Percentiles rank a stretch among this genome's conserved stretches.
Conservation (phyloP, 2,888 invertebrate genomes). For the Orthosia gracilis region DNA sequence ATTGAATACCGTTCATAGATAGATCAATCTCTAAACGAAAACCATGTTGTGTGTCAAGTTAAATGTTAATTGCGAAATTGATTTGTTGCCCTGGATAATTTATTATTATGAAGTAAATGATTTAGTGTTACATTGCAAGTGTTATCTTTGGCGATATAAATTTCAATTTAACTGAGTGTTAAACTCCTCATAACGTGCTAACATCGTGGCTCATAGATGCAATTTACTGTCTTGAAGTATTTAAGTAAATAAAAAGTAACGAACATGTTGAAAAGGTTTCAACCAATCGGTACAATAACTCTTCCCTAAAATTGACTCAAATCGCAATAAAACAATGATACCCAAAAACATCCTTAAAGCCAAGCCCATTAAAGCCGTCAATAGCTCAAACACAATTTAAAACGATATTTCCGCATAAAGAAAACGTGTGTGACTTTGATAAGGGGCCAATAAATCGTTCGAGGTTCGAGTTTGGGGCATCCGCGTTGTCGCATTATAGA, state of each 20-base stretch:
- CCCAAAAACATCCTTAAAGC: conserved; percentile 43
- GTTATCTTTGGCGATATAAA: conserved; percentile 35
- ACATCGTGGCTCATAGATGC: neutral
- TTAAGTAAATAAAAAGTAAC: neutral
- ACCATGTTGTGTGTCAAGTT: conserved; percentile 62
- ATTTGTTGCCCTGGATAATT: conserved; percentile 59
- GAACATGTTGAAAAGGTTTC: neutral
- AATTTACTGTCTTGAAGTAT: neutral
- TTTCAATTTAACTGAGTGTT: conserved; percentile 9
- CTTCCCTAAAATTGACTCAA: conserved; percentile 15
- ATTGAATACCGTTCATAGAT: conserved; percentile 11
- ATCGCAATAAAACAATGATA: conserved; percentile 16
- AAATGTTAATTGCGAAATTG: conserved; percentile 53
- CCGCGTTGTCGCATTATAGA: conserved; percentile 85
- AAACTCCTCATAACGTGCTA: neutral
- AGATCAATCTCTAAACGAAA: conserved; percentile 60
- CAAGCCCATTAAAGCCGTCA: conserved; percentile 56
- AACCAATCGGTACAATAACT: neutral
- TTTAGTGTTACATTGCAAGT: conserved; percentile 6
- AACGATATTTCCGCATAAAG: conserved; percentile 72
- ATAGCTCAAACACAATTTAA: conserved; percentile 59
- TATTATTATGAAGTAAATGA: conserved; percentile 36
- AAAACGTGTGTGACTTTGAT: conserved; percentile 83
- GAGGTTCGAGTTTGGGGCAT: conserved; percentile 77
- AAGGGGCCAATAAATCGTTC: conserved; percentile 85